A percentile compares a stretch with the other conserved stretches of the same genome.
These are phyloP conservation scores for Erebia aethiops DNA, from an alignment of 2,888 invertebrate genomes.

Conservation along the genomic window DNA sequence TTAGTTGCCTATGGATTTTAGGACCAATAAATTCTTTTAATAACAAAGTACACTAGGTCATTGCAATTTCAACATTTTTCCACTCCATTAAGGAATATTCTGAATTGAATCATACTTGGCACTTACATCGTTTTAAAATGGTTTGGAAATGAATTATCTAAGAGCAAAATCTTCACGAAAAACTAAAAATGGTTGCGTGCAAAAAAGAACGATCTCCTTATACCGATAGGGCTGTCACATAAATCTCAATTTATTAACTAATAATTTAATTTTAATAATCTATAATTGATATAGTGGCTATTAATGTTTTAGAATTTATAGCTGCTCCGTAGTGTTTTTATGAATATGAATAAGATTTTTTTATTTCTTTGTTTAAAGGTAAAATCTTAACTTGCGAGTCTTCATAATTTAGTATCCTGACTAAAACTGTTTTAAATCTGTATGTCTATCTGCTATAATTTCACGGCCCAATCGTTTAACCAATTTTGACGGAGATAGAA, in stretches of 20 bases:
- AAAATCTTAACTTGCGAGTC: too few relatives aligned
- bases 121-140: constrained; percentile 41
- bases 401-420: too few relatives aligned
- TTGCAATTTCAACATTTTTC: constrained; percentile 31
- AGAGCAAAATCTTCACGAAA: constrained; percentile 77
- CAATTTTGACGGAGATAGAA: too few relatives aligned
- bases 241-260: constrained; percentile 46
- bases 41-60: background rate
- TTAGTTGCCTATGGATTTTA: constrained; percentile 70
- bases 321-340: background rate
- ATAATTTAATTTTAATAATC: constrained; percentile 44
- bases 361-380: background rate
- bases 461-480: too few relatives aligned
- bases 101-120: constrained; percentile 8
- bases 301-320: constrained; percentile 22
- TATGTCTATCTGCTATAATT: too few relatives aligned
- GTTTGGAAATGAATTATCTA: constrained; percentile 66
- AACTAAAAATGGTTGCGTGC: constrained; percentile 75
- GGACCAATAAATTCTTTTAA: constrained; percentile 14
- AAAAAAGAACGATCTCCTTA: constrained; percentile 63
- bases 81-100: constrained; percentile 17
- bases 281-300: constrained; percentile 31
- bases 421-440: too few relatives aligned
- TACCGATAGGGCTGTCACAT: constrained; percentile 61
- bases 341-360: background rate